Conservation (phyloP, 2,888 invertebrate genomes). For the Troides oblongomaculatus region DNA sequence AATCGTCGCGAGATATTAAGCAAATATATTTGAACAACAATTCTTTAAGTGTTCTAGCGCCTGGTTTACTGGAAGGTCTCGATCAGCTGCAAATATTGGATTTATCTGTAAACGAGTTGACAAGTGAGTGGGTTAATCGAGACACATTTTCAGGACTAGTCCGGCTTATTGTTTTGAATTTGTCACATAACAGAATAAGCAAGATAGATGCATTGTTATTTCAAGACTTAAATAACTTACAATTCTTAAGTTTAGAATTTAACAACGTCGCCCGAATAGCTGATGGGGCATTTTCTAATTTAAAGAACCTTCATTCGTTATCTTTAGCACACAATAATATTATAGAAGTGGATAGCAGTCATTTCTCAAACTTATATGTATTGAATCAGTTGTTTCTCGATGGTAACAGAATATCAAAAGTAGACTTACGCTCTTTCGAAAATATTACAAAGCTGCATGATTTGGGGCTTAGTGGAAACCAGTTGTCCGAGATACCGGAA, state of each 20-base stretch:
- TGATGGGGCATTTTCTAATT: conserved; percentile 86
- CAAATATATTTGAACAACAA: conserved; percentile 89
- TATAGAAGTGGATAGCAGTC: conserved; percentile 83
- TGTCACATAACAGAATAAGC: conserved; percentile 86
- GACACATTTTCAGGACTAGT: conserved; percentile 88
- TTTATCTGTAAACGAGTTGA: conserved; percentile 86
- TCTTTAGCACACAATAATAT: conserved; percentile 87
- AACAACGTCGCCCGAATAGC: conserved; percentile 85
- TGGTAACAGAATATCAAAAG: conserved; percentile 84
- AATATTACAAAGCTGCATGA: conserved; percentile 90
- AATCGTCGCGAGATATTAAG: conserved; percentile 84
- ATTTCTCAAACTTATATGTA: conserved; percentile 86
- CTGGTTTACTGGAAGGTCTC: conserved; percentile 86
- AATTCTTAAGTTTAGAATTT: conserved; percentile 86
- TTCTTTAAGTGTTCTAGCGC: conserved; percentile 86
- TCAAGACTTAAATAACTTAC: conserved; percentile 86
- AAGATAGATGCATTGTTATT: conserved; percentile 86
- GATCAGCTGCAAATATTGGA: conserved; percentile 87
- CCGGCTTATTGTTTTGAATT: conserved; percentile 86
- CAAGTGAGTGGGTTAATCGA: conserved; percentile 88
- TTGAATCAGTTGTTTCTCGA: conserved; percentile 87
- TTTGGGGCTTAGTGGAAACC: conserved; percentile 87
- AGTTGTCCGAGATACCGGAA: conserved; percentile 84
- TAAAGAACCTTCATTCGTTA: conserved; percentile 88
- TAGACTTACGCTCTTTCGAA: conserved; percentile 86